phyloP scores from a whole-genome alignment of 2,888 invertebrate genomes.

The Drosophila prolongata region DNA sequence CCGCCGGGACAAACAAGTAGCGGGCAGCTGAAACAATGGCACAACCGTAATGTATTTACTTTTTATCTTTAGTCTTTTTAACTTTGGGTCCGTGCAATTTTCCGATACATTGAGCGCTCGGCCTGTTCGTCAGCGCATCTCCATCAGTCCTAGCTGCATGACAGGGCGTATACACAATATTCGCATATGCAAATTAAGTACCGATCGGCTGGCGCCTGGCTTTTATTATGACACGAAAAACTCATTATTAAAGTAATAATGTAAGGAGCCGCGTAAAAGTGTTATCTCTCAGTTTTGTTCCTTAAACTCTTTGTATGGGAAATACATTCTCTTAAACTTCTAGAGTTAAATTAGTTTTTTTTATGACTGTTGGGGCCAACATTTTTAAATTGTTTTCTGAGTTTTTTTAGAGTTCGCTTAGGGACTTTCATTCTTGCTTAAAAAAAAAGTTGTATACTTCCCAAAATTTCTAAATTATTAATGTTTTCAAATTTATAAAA shows the following conservation, averaged over 20 bases:
- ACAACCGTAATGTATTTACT: constrained; percentile 62
- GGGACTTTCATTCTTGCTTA: too few species aligned
- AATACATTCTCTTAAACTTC: neutral
- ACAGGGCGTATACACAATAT: constrained; percentile 65
- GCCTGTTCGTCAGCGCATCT: constrained; percentile 24
- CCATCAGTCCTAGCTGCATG: constrained; percentile 42
- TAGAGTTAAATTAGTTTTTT: neutral
- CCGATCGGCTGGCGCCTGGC: constrained; percentile 8
- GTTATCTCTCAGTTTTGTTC: neutral
- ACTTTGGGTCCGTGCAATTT: constrained; percentile 59
- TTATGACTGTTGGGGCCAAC: too few species aligned
- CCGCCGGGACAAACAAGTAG: constrained; percentile 56
- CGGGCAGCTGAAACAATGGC: constrained; percentile 37
- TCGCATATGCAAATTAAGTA: constrained; percentile 46
- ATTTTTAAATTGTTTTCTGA: too few species aligned
- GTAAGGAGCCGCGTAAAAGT: neutral
- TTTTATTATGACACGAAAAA: constrained; percentile 10
- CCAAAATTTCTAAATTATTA: too few species aligned
- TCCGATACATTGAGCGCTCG: constrained; percentile 69
- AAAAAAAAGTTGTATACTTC: too few species aligned
- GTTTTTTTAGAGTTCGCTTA: neutral
- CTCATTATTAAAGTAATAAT: constrained; percentile 12
- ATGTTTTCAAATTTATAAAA: too few species aligned
- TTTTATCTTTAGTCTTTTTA: constrained; percentile 35
- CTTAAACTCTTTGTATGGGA: neutral